Conservation (phyloP, 2,888 invertebrate species). For the Leptinotarsa tumamoca region DNA sequence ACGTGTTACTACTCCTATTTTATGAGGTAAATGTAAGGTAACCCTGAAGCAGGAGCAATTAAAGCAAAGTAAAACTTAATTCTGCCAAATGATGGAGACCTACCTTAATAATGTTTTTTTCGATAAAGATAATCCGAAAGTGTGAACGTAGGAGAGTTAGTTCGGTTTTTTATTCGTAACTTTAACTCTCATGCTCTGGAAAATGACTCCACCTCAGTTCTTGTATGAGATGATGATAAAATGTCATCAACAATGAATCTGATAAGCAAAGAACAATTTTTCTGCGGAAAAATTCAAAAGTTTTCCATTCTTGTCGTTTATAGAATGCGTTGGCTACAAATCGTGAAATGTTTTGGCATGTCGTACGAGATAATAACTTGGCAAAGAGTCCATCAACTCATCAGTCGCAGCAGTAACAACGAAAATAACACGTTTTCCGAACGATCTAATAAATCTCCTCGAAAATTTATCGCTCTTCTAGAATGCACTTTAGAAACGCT, state of each 20-base stretch:
- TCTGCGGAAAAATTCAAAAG: neutral
- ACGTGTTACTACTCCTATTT: no score
- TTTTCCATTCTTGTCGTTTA: neutral
- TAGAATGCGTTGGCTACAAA: constrained; percentile 29
- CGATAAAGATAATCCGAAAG: no score
- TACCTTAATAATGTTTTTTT: no score
- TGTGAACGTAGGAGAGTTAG: no score
- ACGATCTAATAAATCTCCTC: constrained; percentile 43
- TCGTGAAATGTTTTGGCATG: constrained; percentile 39
- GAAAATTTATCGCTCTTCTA: constrained; percentile 43
- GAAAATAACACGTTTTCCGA: constrained; percentile 45
- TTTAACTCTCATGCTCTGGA: no score
- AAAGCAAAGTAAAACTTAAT: no score
- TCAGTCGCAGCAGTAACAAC: constrained; percentile 38
- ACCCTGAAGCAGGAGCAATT: no score
- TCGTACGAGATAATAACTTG: constrained; percentile 38
- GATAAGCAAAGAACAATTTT: neutral
- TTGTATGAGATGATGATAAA: neutral
- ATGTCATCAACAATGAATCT: neutral
- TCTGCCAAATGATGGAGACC: no score
- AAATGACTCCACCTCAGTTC: no score
- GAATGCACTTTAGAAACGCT: constrained; percentile 39
- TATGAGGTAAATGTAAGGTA: no score
- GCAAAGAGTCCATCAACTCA: constrained; percentile 40
- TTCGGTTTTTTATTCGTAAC: no score